A percentile compares a stretch with the other conserved stretches of the same genome.
phyloP scores from a whole-genome alignment of 2,888 invertebrate genomes.

The Phragmatobia fuliginosa region DNA sequence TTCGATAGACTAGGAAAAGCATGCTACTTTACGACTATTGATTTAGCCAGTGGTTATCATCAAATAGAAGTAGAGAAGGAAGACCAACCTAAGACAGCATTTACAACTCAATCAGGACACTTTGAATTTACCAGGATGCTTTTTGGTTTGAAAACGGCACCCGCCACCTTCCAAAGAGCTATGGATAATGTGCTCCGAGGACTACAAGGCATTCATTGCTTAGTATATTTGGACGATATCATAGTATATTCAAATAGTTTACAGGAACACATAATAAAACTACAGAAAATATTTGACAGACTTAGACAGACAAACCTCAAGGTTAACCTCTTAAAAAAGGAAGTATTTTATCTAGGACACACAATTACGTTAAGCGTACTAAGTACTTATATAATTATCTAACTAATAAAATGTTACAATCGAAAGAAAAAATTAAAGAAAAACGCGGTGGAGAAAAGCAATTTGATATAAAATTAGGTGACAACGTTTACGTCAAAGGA shows the following conservation, averaged over 20 bases:
- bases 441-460: no score
- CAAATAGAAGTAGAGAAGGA: no score
- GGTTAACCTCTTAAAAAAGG: background rate
- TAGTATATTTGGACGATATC: conserved; percentile 4
- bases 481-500: no score
- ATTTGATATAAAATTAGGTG: no score
- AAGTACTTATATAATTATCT: no score
- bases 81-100: background rate
- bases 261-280: no score
- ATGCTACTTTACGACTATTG: background rate
- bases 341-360: conserved; percentile 1
- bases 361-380: background rate
- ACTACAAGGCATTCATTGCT: background rate
- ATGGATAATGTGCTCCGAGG: background rate
- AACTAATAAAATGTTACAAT: no score
- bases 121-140: background rate
- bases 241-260: no score
- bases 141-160: no score
- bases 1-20: conserved; percentile 5
- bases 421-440: no score
- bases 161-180: background rate
- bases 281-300: no score
- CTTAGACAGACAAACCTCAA: no score
- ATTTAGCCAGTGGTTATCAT: background rate
- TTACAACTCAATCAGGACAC: background rate